Base-by-base conservation (phyloP, 2,113 vertebrate genomes). In the Formicarius rufipectus region DNA sequence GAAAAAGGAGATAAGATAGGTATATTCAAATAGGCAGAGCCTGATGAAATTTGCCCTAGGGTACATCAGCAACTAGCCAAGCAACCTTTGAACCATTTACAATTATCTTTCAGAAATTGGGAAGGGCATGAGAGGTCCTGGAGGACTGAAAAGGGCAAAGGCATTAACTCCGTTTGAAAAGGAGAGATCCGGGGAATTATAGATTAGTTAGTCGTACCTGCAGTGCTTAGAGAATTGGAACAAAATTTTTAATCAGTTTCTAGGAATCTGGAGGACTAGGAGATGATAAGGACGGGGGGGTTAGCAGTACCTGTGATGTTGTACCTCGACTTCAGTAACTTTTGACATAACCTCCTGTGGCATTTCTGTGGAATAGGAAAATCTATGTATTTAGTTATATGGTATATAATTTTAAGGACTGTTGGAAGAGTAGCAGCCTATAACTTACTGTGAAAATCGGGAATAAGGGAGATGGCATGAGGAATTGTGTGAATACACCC, bases 21-120 rank as follows among this genome's bases (percentile, higher is more conserved):
- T 93, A 31, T 95, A 95, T 96, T 95, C 89, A 95, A 79, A 96
- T 94, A 96, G 89, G 75, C 75, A 83, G 84, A 94, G 69, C 66
- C 87, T 95, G 94, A 95, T 96, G 96, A 96, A 95, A 94, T 97
- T 95, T 95, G 93, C 94, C 95, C 96, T 76, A 89, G 89, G 78
- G 96, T 94, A 89, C 96, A 89, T 74, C 69, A 96, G 84, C 91
- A 80, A 64, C 91, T 87, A 89, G 91, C 94, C 94, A 94, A 84
- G 94, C 93, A 91, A 97, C 95, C 96, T 97, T 96, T 95, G 96
- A 91, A 96, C 96, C 93, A 93, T 92, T 97, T 87, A 89, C 87
- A 94, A 96, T 95, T 95, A 95, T 89, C 66, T 95, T 84, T 91
- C 85, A 89, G 81, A 96, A 95, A 89, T 60, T 87, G 73, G 40